Percentiles rank a stretch among this genome's conserved stretches.
phyloP scores from a whole-genome alignment of 2,113 vertebrate genomes.

The Oreochromis tanganicae region DNA sequence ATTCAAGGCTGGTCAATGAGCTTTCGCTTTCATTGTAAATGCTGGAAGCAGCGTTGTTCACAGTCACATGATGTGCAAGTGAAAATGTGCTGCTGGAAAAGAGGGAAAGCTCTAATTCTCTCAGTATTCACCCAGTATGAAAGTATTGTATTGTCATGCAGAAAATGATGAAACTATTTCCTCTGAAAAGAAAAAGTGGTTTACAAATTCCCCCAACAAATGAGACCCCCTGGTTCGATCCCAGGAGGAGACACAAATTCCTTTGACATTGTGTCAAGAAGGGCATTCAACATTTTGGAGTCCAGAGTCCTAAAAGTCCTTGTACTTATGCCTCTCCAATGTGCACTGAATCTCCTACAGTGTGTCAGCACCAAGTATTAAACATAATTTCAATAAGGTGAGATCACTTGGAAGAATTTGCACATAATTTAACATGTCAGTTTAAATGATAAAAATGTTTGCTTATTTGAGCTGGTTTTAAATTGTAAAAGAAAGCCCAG shows the following conservation, averaged over 20 bases:
- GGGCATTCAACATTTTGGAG: not conserved
- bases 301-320: not conserved
- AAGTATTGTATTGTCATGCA: not conserved
- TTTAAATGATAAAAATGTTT: not conserved
- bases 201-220: not conserved
- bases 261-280: rapidly evolving
- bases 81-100: not conserved
- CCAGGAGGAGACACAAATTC: not conserved
- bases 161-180: not conserved
- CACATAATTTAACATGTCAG: not conserved
- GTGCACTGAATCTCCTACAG: not conserved
- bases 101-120: not conserved
- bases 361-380: not conserved
- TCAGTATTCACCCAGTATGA: not conserved
- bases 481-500: not conserved
- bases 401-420: not conserved
- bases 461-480: not conserved
- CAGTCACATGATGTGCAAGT: not conserved
- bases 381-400: not conserved
- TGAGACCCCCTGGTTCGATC: not conserved
- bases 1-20: not conserved
- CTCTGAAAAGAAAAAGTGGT: not conserved
- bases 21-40: not conserved
- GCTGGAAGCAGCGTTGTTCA: constrained; percentile 19
- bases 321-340: not conserved